Base-by-base conservation (phyloP, 2,888 invertebrate species). In the Dendrolimus pini region DNA sequence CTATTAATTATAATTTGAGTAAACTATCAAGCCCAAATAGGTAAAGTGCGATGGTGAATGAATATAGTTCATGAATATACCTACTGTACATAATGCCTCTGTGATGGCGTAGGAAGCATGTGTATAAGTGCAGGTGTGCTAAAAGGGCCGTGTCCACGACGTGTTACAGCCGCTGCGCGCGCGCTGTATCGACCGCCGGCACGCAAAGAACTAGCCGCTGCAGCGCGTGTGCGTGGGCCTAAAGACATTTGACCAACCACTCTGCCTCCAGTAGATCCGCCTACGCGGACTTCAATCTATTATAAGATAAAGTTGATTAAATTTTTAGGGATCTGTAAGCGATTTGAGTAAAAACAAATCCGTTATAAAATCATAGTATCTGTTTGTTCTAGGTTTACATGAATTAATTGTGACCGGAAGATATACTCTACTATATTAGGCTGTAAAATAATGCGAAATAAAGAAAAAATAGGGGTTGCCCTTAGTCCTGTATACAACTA, bases 81-180 rank as follows among this genome's bases (percentile, higher is more conserved):
- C 80, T 69, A 90, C 89, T 89, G 89, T 13, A 90, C 89, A 63
- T 89, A 89, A 61, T 89, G 89, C 63, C 89, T 74, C 60, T 88
- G 89, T 7, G 88, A 84, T 54, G 89, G 89, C 54, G 83, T 83
- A 12, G 95, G 94, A 60, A 94, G 93, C 92, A 95, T 94, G 66
- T 94, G 93, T 58, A 96, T 89, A 62, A 94, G 92, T 55, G 96
- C 94, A 7, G 96, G 94, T 62, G 92, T 92, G 58, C 97, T 97
- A 75, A 95, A 98, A 0, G 97, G 97, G 9, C 99, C 99, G 58
- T 95, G 93, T 1, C 99, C 99, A 6, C 94, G 93, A 61, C 94
- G 93, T 0, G 98, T 99, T 69, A 96, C 94, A 0, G 98, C 98
- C 8, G 98, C 97, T 9, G 99, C 95, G 60, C 96, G 93, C 0